Conservation (phyloP, 2,888 invertebrate genomes). For the Dolichopus griseipennis region DNA sequence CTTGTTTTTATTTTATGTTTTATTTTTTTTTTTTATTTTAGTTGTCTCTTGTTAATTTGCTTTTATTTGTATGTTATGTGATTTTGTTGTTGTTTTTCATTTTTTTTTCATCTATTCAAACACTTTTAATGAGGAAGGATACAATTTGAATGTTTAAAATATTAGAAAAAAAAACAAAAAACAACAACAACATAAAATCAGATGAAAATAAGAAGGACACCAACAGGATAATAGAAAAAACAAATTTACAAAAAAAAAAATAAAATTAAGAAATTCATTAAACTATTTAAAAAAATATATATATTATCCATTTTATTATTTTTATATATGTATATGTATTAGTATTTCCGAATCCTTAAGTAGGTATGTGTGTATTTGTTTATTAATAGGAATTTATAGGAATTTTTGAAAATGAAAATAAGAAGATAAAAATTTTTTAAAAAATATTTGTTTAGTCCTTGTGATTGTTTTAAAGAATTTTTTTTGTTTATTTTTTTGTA, state of each 20-base stretch:
- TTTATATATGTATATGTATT: not conserved
- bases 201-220: too few species aligned
- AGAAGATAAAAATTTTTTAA: too few species aligned
- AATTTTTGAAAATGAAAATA: not conserved
- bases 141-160: not conserved
- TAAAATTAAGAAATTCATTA: not conserved
- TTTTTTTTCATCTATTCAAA: too few species aligned
- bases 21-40: too few species aligned
- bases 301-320: too few species aligned
- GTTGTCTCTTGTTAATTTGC: too few species aligned
- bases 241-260: not conserved
- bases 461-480: not conserved
- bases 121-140: not conserved
- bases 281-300: not conserved
- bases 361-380: not conserved
- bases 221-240: too few species aligned
- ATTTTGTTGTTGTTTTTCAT: too few species aligned
- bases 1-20: too few species aligned
- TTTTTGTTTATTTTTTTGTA: not conserved
- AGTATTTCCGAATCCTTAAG: not conserved
- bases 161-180: too few species aligned
- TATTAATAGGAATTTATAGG: not conserved
- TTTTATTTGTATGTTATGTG: too few species aligned
- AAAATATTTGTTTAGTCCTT: constrained; percentile 1
- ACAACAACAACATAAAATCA: too few species aligned